These are phyloP conservation scores for Charadrius vociferus DNA, from an alignment of 2,113 vertebrate genomes.

Conservation along the genomic window DNA sequence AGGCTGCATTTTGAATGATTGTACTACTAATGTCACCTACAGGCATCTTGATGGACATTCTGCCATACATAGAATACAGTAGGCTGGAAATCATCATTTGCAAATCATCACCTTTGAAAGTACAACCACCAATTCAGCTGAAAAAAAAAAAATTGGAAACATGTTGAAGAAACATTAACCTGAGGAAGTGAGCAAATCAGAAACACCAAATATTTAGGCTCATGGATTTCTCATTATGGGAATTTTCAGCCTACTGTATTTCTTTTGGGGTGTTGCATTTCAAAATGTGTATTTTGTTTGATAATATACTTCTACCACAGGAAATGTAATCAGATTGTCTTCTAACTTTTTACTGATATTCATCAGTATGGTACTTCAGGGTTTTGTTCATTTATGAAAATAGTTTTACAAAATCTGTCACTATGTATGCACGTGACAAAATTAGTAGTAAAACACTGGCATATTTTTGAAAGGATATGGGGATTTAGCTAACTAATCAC, in stretches of 20 bases:
- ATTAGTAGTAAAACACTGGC: neutral
- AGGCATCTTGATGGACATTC: constrained; percentile 64
- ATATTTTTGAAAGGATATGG: neutral
- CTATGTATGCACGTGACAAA: neutral
- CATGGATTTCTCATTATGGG: constrained; percentile 55
- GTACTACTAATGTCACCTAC: constrained; percentile 61
- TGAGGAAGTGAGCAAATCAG: constrained; percentile 44
- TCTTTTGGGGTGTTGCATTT: constrained; percentile 21
- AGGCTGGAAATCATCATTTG: constrained; percentile 69
- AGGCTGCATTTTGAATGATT: constrained; percentile 59
- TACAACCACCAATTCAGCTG: constrained; percentile 39
- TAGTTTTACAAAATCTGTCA: neutral
- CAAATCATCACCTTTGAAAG: constrained; percentile 69
- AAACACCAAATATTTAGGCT: constrained; percentile 48
- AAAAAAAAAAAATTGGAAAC: constrained; percentile 20
- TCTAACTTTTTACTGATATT: neutral
- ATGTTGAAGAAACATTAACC: constrained; percentile 68
- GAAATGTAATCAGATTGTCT: constrained; percentile 5
- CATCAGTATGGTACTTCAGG: neutral
- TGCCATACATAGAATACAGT: constrained; percentile 33
- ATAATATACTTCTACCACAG: constrained; percentile 7
- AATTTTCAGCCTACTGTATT: constrained; percentile 39
- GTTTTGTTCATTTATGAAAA: neutral
- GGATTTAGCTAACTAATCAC: neutral
- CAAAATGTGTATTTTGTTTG: constrained; percentile 14